Conservation (phyloP, 1,140 invertebrate genomes). For the Gonioctena quinquepunctata region DNA sequence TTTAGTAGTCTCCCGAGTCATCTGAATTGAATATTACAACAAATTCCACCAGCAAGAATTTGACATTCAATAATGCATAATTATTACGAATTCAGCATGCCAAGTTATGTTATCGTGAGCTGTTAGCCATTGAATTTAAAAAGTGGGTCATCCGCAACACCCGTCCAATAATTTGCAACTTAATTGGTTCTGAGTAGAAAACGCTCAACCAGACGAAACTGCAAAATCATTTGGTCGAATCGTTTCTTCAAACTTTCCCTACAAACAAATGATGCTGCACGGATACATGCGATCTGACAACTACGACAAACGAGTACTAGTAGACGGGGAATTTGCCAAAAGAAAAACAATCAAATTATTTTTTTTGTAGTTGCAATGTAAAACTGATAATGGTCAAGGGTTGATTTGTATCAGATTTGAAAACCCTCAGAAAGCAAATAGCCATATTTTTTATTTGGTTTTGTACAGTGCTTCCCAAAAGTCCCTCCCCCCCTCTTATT, state of each 20-base stretch:
- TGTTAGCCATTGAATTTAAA: not conserved
- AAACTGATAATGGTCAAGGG: too few relatives aligned
- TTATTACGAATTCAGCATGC: not conserved
- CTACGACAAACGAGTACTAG: not conserved
- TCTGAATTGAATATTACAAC: too few relatives aligned
- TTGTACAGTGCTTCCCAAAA: too few relatives aligned
- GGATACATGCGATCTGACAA: not conserved
- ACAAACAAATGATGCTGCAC: not conserved
- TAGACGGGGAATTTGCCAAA: too few relatives aligned
- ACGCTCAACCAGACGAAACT: constrained; percentile 21
- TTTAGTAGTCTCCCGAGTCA: too few relatives aligned
- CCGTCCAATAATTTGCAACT: constrained; percentile 33
- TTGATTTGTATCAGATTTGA: too few relatives aligned
- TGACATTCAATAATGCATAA: not conserved
- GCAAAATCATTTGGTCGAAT: constrained; percentile 27
- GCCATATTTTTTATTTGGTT: too few relatives aligned
- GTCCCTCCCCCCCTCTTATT: too few relatives aligned
- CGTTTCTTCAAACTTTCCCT: not conserved
- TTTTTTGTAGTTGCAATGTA: too few relatives aligned
- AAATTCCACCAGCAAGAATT: too few relatives aligned
- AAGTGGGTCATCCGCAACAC: constrained; percentile 26
- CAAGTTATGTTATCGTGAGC: not conserved
- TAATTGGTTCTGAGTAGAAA: constrained; percentile 25
- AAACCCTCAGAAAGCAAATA: too few relatives aligned
- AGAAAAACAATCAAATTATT: too few relatives aligned